Evolutionary conservation across 2,797 vertebrate species (phyloP).

Genomic region (Siniperca undulata): DNA sequence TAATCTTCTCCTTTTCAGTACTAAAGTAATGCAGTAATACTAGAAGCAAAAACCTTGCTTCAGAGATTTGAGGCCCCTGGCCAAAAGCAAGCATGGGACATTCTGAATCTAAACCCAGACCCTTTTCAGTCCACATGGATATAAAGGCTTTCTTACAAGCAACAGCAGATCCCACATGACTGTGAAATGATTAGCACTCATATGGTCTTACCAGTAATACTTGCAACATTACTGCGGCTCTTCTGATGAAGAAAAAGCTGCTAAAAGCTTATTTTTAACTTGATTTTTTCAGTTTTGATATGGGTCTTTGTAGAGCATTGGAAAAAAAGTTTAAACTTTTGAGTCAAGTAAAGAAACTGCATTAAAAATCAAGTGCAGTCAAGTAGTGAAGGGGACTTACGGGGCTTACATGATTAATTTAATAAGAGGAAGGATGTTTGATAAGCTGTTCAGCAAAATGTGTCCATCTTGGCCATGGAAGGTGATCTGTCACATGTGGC

Average conservation of each 20-base stretch:
- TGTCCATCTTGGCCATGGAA: background rate
- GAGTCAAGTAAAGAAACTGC: background rate
- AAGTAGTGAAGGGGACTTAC: background rate
- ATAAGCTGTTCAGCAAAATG: background rate
- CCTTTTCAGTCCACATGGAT: background rate
- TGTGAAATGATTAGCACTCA: slow-evolving; percentile 25
- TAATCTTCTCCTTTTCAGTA: background rate
- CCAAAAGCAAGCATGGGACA: slow-evolving; percentile 35
- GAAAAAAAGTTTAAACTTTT: background rate
- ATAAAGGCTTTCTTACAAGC: slow-evolving; percentile 35
- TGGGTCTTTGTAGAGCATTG: background rate
- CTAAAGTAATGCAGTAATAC: background rate
- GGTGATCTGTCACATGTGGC: background rate
- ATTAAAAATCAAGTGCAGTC: background rate
- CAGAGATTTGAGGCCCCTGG: background rate
- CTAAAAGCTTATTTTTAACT: background rate
- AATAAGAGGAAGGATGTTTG: background rate
- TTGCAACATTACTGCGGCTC: background rate
- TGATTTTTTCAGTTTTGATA: background rate
- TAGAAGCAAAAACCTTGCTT: slow-evolving; percentile 3
- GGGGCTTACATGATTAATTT: background rate
- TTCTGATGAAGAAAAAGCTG: background rate
- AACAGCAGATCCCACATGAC: slow-evolving; percentile 39
- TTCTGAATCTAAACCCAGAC: slow-evolving; percentile 16
- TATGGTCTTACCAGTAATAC: background rate